These are phyloP conservation scores for Phragmatobia fuliginosa DNA, from an alignment of 2,888 invertebrate species.

Conservation along the genomic window DNA sequence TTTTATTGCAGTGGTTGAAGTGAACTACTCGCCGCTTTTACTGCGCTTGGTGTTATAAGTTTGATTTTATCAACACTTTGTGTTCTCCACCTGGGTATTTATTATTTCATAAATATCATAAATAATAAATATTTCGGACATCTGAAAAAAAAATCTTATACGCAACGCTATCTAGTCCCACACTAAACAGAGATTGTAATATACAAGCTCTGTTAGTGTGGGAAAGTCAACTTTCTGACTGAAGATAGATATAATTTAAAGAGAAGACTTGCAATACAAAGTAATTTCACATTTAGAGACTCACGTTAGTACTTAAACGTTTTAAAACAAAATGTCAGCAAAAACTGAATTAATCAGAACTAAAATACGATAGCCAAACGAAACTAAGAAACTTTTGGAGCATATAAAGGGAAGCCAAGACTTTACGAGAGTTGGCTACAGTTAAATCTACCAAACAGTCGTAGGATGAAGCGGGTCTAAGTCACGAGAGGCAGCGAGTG, in stretches of 20 bases:
- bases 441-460: conserved; percentile 16
- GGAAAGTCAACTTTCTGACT: neutral
- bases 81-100: no score
- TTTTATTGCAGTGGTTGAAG: no score
- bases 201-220: no score
- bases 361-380: conserved; percentile 47
- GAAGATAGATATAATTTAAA: neutral
- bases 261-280: neutral
- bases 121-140: no score
- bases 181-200: no score
- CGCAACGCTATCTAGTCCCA: no score
- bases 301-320: conserved; percentile 30
- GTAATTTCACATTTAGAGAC: neutral
- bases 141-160: no score
- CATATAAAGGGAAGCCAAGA: conserved; percentile 23
- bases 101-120: no score
- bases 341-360: conserved; percentile 49
- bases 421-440: conserved; percentile 21
- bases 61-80: no score
- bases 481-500: neutral
- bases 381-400: conserved; percentile 32
- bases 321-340: conserved; percentile 32
- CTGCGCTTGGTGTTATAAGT: no score
- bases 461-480: neutral
- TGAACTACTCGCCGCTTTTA: no score